Conservation (phyloP, 2,797 vertebrate genomes). For the Enteromius thamalakanensis region DNA sequence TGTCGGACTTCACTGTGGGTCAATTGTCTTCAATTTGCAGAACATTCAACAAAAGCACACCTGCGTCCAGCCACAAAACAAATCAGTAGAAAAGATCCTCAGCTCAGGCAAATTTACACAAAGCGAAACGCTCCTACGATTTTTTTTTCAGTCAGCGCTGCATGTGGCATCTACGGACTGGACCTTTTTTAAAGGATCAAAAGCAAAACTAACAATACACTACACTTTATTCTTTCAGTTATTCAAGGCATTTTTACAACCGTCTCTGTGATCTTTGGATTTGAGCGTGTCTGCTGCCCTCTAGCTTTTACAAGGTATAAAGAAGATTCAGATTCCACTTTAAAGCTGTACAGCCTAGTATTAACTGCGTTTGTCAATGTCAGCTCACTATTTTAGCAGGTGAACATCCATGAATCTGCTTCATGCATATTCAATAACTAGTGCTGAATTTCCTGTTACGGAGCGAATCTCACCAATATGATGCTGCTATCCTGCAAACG, state of each 20-base stretch:
- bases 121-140: conserved; percentile 8
- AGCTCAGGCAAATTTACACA: conserved; percentile 48
- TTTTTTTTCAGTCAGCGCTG: not conserved
- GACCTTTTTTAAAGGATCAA: not conserved
- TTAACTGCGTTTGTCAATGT: conserved; percentile 27
- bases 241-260: conserved; percentile 58
- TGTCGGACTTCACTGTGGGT: not conserved
- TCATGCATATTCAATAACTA: not conserved
- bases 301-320: conserved; percentile 28
- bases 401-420: not conserved
- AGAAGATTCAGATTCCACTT: not conserved
- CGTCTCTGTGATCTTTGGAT: not conserved
- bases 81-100: conserved; percentile 40
- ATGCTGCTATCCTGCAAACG: conserved; percentile 30
- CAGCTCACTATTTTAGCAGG: not conserved
- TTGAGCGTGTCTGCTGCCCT: conserved; percentile 19
- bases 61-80: conserved; percentile 42
- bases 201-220: conserved; percentile 34
- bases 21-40: conserved; percentile 20
- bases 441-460: not conserved
- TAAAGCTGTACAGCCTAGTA: conserved; percentile 22
- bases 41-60: conserved; percentile 45
- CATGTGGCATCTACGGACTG: not conserved
- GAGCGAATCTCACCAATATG: not conserved
- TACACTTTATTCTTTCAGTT: conserved; percentile 47